Evolutionary conservation across 2,113 vertebrate species (phyloP).

Genomic region (Sturnira hondurensis): DNA sequence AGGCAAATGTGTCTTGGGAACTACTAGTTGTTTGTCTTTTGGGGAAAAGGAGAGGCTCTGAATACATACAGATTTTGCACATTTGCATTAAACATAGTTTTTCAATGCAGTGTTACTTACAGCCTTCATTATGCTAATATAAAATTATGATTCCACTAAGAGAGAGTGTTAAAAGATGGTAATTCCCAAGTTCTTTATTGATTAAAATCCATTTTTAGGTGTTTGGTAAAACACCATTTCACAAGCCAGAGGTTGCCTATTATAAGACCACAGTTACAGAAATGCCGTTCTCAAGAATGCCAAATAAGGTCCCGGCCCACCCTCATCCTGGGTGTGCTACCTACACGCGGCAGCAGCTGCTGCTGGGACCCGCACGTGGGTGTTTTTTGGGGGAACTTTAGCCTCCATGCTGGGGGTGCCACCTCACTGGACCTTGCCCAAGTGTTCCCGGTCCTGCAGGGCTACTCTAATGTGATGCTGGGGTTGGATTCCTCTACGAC

Average conservation of each 20-base stretch:
- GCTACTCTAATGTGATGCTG: too few relatives aligned
- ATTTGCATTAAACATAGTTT: background rate
- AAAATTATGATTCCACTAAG: background rate
- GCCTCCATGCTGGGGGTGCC: constrained; percentile 50
- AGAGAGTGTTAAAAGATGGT: background rate
- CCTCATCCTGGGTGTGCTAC: background rate
- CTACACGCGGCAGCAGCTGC: background rate
- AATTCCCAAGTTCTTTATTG: background rate
- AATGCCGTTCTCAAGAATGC: background rate
- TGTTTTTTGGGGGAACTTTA: constrained; percentile 31
- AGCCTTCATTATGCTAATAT: background rate
- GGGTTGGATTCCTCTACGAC: too few relatives aligned
- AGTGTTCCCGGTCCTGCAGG: constrained; percentile 48
- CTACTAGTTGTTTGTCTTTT: background rate
- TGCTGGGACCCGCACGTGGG: constrained; percentile 47
- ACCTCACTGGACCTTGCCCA: constrained; percentile 61
- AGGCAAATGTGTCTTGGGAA: background rate
- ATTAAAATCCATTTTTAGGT: background rate
- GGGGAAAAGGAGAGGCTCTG: background rate
- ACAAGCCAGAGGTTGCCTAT: background rate
- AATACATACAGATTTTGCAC: background rate
- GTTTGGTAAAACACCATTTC: background rate
- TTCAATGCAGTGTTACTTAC: background rate
- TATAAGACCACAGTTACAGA: background rate
- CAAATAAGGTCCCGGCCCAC: too few relatives aligned